Base-by-base conservation (phyloP, 2,888 invertebrate genomes). In the Hypselothyrea guttata region DNA sequence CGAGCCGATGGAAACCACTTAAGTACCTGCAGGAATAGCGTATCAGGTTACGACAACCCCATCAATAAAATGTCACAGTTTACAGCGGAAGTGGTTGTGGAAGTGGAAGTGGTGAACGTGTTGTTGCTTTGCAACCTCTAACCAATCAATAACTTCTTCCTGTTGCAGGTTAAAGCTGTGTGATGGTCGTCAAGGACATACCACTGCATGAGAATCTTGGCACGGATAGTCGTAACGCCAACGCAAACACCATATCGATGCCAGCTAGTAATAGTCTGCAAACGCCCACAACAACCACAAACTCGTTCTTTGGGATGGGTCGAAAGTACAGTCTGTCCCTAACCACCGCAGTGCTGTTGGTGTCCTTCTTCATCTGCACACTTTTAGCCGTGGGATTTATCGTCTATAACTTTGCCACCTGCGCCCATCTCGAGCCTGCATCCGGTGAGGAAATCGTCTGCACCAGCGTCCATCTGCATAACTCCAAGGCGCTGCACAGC, bases 321-420 rank as follows among this genome's bases (percentile, higher is more conserved):
- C 83, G 86, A 22, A 93, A 93, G 16, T 92, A 93, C 71, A 92
- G 92, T 81, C 88, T 95, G 47, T 93, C 94, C 16, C 92, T 92
- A 71, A 92, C 93, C 60, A 92, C 94, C 9, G 92, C 92, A 4
- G 89, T 93, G 42, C 90, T 95, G 12, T 88, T 95, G 40, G 91
- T 92, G 3, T 90, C 93, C 34, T 91, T 94, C 63, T 94, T 95
- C 86, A 86, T 93, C 0, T 91, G 93, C 67, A 93, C 93, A 7
- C 87, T 95, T 44, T 91, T 95, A 18, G 93, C 93, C 37, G 94
- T 94, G 1, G 94, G 94, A 5, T 92, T 96, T 28, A 90, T 95
- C 69, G 95, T 95, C 15, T 95, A 95, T 88, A 94, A 94, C 88
- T 93, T 95, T 76, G 93, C 94, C 11, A 92, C 94, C 0, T 94